phyloP scores from a whole-genome alignment of 2,888 invertebrate species.

The Chrysotoxum bicinctum region DNA sequence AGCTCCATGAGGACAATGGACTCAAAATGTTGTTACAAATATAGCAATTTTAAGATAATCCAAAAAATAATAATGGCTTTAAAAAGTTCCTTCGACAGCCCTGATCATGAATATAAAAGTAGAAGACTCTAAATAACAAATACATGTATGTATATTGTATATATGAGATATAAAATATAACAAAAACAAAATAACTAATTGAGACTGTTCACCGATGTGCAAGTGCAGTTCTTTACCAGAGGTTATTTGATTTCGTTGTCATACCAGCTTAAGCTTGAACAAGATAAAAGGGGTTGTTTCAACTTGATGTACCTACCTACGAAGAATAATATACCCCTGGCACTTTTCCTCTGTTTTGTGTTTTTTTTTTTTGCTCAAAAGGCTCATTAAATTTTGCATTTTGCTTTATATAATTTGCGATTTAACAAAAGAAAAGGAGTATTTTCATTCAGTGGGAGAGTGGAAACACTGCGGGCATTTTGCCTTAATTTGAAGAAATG shows the following conservation, averaged over 20 bases:
- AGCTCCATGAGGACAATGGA: too few relatives aligned
- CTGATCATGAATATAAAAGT: neutral
- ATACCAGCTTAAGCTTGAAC: neutral
- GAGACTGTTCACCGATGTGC: constrained; percentile 41
- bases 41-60: neutral
- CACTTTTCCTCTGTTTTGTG: neutral
- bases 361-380: neutral
- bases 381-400: constrained; percentile 21
- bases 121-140: neutral
- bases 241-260: constrained; percentile 54
- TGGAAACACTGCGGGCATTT: neutral
- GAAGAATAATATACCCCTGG: neutral
- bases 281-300: constrained; percentile 26
- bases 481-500: neutral
- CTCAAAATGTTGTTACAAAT: neutral
- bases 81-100: neutral
- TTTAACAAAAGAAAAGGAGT: neutral
- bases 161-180: neutral
- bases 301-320: neutral
- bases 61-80: neutral
- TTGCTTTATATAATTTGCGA: neutral
- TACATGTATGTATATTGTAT: neutral
- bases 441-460: neutral
- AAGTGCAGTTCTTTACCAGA: constrained; percentile 30
- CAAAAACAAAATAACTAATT: constrained; percentile 20